These are phyloP conservation scores for Isurus oxyrinchus DNA, from an alignment of 2,113 vertebrate genomes.

Conservation along the genomic window DNA sequence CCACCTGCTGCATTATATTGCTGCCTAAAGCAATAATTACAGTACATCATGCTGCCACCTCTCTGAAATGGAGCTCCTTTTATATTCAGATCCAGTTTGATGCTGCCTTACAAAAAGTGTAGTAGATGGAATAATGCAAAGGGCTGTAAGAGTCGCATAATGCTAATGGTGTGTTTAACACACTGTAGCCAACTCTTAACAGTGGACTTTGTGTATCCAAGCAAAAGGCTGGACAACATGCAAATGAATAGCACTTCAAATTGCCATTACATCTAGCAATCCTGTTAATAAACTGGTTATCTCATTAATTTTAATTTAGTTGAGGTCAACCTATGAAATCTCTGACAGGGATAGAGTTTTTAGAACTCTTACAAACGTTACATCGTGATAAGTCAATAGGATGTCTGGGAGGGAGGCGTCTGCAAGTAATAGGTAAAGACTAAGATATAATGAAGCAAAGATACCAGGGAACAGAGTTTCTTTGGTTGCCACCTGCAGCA, in stretches of 20 bases:
- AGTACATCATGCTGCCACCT: neutral
- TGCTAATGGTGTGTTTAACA: neutral
- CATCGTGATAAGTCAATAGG: neutral
- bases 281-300: neutral
- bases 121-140: neutral
- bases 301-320: neutral
- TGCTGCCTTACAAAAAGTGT: neutral
- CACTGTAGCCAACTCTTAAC: neutral
- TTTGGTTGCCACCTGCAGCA: neutral
- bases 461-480: neutral
- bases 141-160: neutral
- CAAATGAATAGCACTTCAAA: neutral
- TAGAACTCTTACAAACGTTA: neutral
- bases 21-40: neutral
- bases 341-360: neutral
- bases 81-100: neutral
- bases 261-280: neutral
- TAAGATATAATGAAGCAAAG: neutral
- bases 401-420: neutral
- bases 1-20: neutral
- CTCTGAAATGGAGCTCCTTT: neutral
- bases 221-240: neutral
- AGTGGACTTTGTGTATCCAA: neutral
- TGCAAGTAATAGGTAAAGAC: neutral
- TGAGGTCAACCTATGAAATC: neutral